phyloP scores from a whole-genome alignment of 2,113 vertebrate genomes.

The Vulpes lagopus region DNA sequence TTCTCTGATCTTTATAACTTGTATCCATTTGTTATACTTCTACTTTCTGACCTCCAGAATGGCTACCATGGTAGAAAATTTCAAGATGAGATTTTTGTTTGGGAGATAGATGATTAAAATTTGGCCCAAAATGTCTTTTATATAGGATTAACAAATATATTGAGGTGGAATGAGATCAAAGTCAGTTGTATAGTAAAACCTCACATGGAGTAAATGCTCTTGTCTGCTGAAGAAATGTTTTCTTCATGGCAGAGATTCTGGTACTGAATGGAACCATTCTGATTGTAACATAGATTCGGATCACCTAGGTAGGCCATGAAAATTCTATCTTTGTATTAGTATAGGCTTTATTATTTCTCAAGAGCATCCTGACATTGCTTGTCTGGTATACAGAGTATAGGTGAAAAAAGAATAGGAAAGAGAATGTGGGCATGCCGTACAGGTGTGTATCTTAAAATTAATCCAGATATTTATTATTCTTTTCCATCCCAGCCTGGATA shows the following conservation, averaged over 20 bases:
- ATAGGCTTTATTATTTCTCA: background rate
- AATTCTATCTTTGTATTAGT: background rate
- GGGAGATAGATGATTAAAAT: background rate
- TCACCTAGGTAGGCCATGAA: background rate
- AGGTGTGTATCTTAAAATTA: background rate
- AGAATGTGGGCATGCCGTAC: background rate
- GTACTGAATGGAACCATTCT: background rate
- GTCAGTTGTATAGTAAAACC: background rate
- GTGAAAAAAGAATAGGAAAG: background rate
- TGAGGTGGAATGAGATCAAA: background rate
- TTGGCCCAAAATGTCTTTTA: background rate
- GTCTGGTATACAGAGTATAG: background rate
- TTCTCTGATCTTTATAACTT: background rate
- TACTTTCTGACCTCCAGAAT: background rate
- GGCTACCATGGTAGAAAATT: background rate
- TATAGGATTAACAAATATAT: background rate
- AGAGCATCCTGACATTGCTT: background rate
- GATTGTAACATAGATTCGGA: background rate
- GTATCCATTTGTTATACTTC: background rate
- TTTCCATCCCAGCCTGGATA: background rate
- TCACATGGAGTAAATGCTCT: background rate
- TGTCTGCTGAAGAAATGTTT: background rate
- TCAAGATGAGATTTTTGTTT: slow-evolving; percentile 34
- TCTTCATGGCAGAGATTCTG: background rate
- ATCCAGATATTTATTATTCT: background rate